Conservation (phyloP, 1,140 invertebrate genomes). For the Drosophila santomea region DNA sequence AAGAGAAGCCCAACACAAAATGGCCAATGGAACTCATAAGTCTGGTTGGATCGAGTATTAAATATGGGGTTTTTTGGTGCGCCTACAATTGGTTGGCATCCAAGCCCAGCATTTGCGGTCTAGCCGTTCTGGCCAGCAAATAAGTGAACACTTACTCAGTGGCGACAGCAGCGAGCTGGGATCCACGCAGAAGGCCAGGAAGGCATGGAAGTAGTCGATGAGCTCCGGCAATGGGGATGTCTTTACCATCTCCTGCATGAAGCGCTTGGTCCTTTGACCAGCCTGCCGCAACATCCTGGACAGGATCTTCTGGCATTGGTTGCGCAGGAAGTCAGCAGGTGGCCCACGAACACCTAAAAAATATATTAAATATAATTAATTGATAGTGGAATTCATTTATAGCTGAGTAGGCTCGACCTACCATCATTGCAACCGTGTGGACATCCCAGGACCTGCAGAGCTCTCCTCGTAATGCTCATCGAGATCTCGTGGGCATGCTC, state of each 20-base stretch:
- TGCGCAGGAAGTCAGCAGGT: slow-evolving; percentile 94
- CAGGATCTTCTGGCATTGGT: slow-evolving; percentile 94
- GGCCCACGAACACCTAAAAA: slow-evolving; percentile 90
- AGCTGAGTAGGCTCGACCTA: slow-evolving; percentile 8
- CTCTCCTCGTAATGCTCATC: slow-evolving; percentile 87
- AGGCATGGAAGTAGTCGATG: slow-evolving; percentile 97
- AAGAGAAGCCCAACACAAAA: slow-evolving; percentile 44
- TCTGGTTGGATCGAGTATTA: slow-evolving; percentile 32
- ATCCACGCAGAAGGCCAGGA: slow-evolving; percentile 97
- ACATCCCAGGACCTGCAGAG: slow-evolving; percentile 95
- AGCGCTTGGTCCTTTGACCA: slow-evolving; percentile 90
- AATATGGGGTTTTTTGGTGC: slow-evolving; percentile 50
- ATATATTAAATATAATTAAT: no score
- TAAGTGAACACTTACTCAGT: slow-evolving; percentile 88
- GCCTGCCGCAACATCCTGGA: slow-evolving; percentile 90
- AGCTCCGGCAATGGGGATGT: slow-evolving; percentile 92
- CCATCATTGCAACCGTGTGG: slow-evolving; percentile 91
- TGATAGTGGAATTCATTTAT: no score
- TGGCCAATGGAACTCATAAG: slow-evolving; percentile 45
- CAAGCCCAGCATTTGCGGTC: slow-evolving; percentile 37
- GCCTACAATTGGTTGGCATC: slow-evolving; percentile 37
- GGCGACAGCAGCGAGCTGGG: slow-evolving; percentile 93
- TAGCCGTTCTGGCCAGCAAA: neutral
- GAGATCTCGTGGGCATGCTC: slow-evolving; percentile 85
- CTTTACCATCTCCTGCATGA: slow-evolving; percentile 91